Conservation (phyloP, 2,113 vertebrate species). For the Pyxicephalus adspersus region DNA sequence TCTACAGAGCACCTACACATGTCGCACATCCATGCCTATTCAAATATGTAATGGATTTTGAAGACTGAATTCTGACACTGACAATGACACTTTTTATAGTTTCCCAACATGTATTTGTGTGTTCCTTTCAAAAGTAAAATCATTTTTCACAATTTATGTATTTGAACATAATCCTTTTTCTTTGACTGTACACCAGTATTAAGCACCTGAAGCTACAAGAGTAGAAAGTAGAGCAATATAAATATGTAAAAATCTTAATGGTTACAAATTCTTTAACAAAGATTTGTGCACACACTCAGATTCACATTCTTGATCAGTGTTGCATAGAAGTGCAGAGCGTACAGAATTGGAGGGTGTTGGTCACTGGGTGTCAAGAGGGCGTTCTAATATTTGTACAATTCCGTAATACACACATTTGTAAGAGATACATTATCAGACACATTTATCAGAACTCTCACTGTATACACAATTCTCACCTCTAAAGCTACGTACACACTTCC, state of each 20-base stretch:
- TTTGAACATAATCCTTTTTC: too few species aligned
- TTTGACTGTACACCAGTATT: too few species aligned
- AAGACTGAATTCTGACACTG: too few species aligned
- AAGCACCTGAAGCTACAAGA: neutral
- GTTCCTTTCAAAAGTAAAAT: too few species aligned
- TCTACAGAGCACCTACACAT: too few species aligned
- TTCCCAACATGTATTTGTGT: too few species aligned
- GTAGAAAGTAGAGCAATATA: neutral
- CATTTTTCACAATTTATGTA: too few species aligned
- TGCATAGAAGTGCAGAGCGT: neutral
- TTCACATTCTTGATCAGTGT: neutral
- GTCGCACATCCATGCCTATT: too few species aligned
- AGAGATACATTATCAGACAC: slow-evolving; percentile 28
- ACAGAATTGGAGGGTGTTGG: neutral
- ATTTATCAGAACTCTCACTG: slow-evolving; percentile 35
- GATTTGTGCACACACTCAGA: neutral
- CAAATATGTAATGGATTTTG: too few species aligned
- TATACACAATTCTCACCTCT: neutral
- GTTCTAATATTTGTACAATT: slow-evolving; percentile 45
- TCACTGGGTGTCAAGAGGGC: slow-evolving; percentile 14
- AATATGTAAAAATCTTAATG: neutral
- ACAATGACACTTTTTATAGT: too few species aligned
- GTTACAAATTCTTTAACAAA: neutral
- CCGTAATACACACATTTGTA: slow-evolving; percentile 14
- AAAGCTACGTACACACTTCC: too few species aligned